Conservation (phyloP, 2,797 vertebrate genomes). For the Chloroceryle amazona region DNA sequence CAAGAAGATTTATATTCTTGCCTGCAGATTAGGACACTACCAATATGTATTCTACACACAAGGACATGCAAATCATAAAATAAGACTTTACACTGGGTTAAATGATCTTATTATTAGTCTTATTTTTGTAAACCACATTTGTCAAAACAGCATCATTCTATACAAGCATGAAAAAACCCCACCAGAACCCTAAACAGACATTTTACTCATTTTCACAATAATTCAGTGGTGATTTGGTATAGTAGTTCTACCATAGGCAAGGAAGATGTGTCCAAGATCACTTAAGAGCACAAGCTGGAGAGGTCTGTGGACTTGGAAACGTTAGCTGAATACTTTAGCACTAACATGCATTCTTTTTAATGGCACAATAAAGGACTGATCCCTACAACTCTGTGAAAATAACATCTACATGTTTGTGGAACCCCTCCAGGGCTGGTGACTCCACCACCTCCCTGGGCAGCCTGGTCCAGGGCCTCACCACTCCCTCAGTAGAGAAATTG, state of each 20-base stretch:
- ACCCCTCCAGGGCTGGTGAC: too few species aligned
- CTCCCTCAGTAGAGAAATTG: too few species aligned
- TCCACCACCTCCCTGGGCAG: too few species aligned
- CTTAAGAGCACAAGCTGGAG: background rate
- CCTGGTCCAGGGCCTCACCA: too few species aligned
- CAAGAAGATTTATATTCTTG: background rate
- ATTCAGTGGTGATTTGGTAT: background rate
- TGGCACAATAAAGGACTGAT: background rate
- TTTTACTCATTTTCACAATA: background rate
- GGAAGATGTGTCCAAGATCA: background rate
- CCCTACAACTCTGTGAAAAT: background rate
- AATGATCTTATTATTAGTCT: background rate
- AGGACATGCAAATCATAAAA: background rate
- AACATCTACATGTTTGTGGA: background rate
- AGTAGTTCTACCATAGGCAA: background rate
- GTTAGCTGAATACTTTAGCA: background rate
- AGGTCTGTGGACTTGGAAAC: background rate
- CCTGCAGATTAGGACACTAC: background rate
- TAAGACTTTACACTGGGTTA: background rate
- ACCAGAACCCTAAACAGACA: background rate
- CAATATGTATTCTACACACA: background rate
- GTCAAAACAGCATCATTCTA: background rate
- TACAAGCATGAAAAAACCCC: background rate
- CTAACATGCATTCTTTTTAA: background rate
- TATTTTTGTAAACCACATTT: background rate